phyloP scores from a whole-genome alignment of 2,888 invertebrate species.

The Brachyptera putata region DNA sequence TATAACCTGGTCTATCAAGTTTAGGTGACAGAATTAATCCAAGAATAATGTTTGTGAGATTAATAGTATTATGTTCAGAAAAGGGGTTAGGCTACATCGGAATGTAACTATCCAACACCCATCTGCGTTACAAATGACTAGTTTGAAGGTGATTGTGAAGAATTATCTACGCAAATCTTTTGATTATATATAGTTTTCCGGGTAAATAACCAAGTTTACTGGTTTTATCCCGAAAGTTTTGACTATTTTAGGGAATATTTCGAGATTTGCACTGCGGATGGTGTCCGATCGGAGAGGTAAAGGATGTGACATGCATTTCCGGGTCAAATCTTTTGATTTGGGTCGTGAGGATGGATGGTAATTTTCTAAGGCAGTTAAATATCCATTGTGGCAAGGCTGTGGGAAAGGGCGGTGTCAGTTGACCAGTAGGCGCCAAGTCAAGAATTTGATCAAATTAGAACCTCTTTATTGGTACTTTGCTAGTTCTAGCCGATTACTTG shows the following conservation, averaged over 20 bases:
- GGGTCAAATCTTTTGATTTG: conserved; percentile 19
- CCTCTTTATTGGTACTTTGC: no score
- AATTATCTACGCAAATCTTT: not conserved
- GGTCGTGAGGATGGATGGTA: conserved; percentile 14
- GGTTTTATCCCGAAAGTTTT: not conserved
- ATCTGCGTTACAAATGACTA: conserved; percentile 7
- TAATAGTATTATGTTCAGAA: conserved; percentile 5
- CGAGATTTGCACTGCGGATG: conserved; percentile 6
- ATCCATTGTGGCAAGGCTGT: not conserved
- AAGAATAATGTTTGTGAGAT: conserved; percentile 17
- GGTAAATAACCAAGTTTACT: not conserved
- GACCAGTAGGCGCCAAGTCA: not conserved
- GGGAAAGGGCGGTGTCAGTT: conserved; percentile 6
- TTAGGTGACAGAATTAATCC: conserved; percentile 21
- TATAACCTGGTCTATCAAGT: conserved; percentile 7
- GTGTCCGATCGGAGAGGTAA: no score
- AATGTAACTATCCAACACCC: conserved; percentile 1
- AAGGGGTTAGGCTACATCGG: conserved; percentile 15
- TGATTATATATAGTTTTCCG: not conserved
- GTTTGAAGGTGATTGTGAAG: not conserved
- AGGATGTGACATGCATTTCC: not conserved
- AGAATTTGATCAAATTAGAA: no score
- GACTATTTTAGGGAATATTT: not conserved
- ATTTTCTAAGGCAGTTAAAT: not conserved
- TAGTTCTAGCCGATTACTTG: no score